Base-by-base conservation (phyloP, 2,888 invertebrate genomes). In the Apantesis nais region DNA sequence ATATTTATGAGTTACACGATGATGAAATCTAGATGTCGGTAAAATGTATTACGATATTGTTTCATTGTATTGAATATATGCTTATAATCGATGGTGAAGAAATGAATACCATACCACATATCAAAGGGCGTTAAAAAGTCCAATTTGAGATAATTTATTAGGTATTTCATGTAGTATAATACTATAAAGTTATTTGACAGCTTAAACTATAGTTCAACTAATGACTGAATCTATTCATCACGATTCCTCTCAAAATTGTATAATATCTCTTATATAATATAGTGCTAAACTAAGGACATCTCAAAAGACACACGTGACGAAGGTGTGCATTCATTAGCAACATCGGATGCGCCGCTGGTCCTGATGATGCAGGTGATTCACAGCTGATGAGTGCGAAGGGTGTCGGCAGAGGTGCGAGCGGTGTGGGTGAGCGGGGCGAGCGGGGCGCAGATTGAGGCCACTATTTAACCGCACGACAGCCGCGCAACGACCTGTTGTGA, bases 401-500 rank as follows among this genome's bases (percentile, higher is more conserved):
- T 92, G 91, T 89, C 85, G 90, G 93, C 93, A 92, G 93, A 91
- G 89, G 91, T 90, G 89, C 89, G 89, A 89, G 89, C 89, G 92
- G 89, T 88, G 94, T 93, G 93, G 94, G 95, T 93, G 93, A 91
- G 93, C 89, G 93, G 92, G 93, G 93, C 91, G 94, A 88, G 93
- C 92, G 94, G 93, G 92, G 93, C 92, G 91, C 89, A 89, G 92
- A 94, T 95, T 94, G 94, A 94, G 94, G 95, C 93, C 94, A 94
- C 90, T 95, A 95, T 95, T 95, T 94, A 95, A 95, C 90, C 90
- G 92, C 91, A 89, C 91, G 89, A 89, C 92, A 89, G 92, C 91
- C 93, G 94, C 94, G 92, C 93, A 91, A 87, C 94, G 95, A 95
- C 95, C 95, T 95, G 95, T 95, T 95, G 95, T 95, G 95, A 95